These are phyloP conservation scores for Eulemur rubriventer DNA, from an alignment of 2,797 vertebrate species.

Conservation along the genomic window DNA sequence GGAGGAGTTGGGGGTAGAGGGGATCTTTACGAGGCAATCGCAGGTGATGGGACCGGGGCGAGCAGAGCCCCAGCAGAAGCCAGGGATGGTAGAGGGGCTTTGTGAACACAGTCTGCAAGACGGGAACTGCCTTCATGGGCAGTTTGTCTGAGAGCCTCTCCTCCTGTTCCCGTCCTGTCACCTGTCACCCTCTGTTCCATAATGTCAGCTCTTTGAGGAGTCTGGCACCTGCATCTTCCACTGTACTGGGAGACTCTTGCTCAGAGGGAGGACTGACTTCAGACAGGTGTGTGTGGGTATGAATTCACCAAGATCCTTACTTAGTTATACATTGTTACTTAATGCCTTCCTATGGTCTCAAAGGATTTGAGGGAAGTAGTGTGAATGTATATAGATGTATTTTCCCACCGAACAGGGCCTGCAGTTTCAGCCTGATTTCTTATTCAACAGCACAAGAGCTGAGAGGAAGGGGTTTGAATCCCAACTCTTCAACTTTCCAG, in stretches of 20 bases:
- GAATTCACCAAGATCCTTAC: conserved; percentile 1
- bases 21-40: background rate
- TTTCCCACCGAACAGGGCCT: background rate
- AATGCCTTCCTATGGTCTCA: conserved; percentile 18
- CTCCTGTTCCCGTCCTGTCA: background rate
- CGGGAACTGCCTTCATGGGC: background rate
- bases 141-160: background rate
- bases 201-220: background rate
- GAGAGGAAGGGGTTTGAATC: background rate
- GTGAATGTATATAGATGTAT: background rate
- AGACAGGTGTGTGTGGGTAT: background rate
- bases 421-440: background rate
- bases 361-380: conserved; percentile 1
- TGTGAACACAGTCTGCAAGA: background rate
- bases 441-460: background rate
- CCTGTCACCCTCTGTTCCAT: background rate
- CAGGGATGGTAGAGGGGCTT: background rate
- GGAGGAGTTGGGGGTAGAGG: background rate
- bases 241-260: background rate
- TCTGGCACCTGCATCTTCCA: background rate
- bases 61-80: background rate
- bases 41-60: background rate
- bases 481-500: background rate
- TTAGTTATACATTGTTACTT: conserved; percentile 56
- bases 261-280: background rate